phyloP scores from a whole-genome alignment of 2,113 vertebrate species.

The Tylochromis polylepis region DNA sequence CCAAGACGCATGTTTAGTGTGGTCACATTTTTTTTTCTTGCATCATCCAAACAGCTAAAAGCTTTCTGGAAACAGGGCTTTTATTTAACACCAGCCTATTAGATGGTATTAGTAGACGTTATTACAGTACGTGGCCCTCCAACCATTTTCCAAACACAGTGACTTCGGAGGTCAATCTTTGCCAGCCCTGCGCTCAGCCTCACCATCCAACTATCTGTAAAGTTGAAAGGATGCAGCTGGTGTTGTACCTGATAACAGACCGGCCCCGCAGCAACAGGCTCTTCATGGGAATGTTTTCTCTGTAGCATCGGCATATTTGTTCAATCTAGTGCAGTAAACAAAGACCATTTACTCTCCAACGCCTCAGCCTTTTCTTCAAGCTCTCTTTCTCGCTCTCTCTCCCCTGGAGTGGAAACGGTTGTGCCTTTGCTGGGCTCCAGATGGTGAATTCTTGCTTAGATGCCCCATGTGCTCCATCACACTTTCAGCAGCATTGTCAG shows the following conservation, averaged over 20 bases:
- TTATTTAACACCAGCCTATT: neutral
- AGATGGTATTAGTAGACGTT: neutral
- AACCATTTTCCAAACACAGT: neutral
- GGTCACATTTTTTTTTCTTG: neutral
- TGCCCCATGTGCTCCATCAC: conserved; percentile 14
- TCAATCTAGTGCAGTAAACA: neutral
- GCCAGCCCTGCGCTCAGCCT: neutral
- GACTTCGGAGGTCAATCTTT: neutral
- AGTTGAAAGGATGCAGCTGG: conserved; percentile 8
- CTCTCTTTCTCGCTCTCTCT: neutral
- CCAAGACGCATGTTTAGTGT: neutral
- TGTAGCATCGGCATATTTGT: neutral
- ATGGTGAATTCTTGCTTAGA: conserved; percentile 4
- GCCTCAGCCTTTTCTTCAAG: neutral
- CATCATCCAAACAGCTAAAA: neutral
- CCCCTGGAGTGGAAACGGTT: neutral
- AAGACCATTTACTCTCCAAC: neutral
- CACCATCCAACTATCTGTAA: neutral
- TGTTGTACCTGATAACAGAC: neutral
- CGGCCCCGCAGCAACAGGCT: neutral
- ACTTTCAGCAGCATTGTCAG: conserved; percentile 8
- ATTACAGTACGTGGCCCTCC: neutral
- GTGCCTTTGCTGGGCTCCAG: neutral
- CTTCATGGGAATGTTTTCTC: neutral
- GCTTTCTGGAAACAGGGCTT: neutral